Evolutionary conservation across 2,888 invertebrate genomes (phyloP).

Genomic region (Bellardia bayeri): DNA sequence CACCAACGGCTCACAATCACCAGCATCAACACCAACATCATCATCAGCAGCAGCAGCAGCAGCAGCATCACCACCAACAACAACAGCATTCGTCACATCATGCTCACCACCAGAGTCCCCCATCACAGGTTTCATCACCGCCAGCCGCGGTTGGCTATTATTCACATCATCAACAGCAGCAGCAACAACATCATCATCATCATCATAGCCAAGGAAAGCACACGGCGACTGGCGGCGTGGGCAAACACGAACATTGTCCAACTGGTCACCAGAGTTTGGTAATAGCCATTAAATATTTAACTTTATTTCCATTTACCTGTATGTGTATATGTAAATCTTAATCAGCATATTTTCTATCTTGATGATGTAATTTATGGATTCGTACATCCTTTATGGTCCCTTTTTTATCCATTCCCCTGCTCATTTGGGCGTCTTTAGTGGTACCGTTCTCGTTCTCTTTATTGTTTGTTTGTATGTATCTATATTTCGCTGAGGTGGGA

Average conservation of each 20-base stretch:
- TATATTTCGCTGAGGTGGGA: background rate
- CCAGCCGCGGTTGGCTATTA: slow-evolving; percentile 69
- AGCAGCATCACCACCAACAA: slow-evolving; percentile 4
- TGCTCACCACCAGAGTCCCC: slow-evolving; percentile 75
- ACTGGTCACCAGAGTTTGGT: slow-evolving; percentile 82
- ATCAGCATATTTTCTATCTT: background rate
- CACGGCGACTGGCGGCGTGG: slow-evolving; percentile 60
- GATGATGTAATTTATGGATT: slow-evolving; percentile 48
- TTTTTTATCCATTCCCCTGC: background rate
- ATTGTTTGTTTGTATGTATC: background rate
- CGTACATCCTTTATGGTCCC: background rate
- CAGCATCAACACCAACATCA: slow-evolving; percentile 77
- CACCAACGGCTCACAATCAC: slow-evolving; percentile 81
- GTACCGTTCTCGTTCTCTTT: background rate
- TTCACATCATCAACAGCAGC: slow-evolving; percentile 56
- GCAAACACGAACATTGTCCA: slow-evolving; percentile 81
- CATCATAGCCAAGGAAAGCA: slow-evolving; percentile 77
- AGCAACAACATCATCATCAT: slow-evolving; percentile 3
- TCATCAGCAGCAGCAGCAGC: slow-evolving; percentile 71
- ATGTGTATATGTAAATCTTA: background rate
- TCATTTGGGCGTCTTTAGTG: background rate
- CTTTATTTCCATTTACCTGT: background rate
- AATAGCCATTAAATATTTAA: slow-evolving; percentile 58
- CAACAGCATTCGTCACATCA: slow-evolving; percentile 69
- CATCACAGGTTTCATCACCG: slow-evolving; percentile 72